Evolutionary conservation across 2,113 vertebrate species (phyloP).

Genomic region (Mus spicilegus): DNA sequence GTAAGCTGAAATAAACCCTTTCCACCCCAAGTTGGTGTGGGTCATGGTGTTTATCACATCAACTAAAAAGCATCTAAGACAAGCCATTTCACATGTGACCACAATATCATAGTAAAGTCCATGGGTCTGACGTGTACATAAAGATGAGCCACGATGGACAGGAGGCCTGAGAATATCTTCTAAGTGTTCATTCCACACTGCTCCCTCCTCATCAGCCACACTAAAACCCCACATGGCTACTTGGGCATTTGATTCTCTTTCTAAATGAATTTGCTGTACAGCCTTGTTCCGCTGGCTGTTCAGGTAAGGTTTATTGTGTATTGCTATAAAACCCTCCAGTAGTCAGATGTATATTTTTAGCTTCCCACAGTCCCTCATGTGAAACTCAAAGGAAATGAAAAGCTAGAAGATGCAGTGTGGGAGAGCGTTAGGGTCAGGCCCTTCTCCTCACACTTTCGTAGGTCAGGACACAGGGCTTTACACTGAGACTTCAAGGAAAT

Average conservation of each 20-base stretch:
- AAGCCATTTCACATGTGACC: no score
- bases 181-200: not conserved
- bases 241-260: conserved; percentile 33
- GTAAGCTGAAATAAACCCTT: not conserved
- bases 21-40: not conserved
- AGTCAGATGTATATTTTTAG: conserved; percentile 39
- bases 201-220: not conserved
- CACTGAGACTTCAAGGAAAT: conserved; percentile 86
- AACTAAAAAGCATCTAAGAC: not conserved
- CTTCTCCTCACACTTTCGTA: conserved; percentile 74
- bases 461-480: conserved; percentile 76
- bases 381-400: conserved; percentile 72
- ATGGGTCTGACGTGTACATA: not conserved
- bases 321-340: conserved; percentile 39
- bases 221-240: conserved; percentile 10
- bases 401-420: not conserved
- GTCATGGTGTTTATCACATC: not conserved
- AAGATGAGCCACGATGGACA: not conserved
- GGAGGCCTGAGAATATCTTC: not conserved
- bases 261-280: conserved; percentile 63
- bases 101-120: rapidly evolving
- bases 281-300: conserved; percentile 51
- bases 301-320: conserved; percentile 68
- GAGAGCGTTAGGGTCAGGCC: conserved; percentile 45
- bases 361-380: conserved; percentile 46